A percentile compares a stretch with the other conserved stretches of the same genome.
Conservation (phyloP, 2,113 vertebrate genomes). For the Probosciger aterrimus region DNA sequence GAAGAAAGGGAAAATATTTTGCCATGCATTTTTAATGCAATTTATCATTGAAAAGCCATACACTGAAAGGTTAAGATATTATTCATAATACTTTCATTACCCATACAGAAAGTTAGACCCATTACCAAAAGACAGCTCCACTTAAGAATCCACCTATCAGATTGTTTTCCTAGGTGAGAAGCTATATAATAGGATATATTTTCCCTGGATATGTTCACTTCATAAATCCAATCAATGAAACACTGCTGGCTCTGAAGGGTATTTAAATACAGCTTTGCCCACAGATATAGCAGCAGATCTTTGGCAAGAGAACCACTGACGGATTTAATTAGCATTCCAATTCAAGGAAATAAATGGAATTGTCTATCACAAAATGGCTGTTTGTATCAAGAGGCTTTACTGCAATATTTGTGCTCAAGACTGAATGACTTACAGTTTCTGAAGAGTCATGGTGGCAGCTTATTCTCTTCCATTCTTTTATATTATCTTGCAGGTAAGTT, state of each 20-base stretch:
- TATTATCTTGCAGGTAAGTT: neutral
- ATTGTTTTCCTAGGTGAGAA: slow-evolving; percentile 21
- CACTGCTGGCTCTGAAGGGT: neutral
- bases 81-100: neutral
- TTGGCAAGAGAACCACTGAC: slow-evolving; percentile 18
- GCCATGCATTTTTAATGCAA: slow-evolving; percentile 30
- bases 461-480: neutral
- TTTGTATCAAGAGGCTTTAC: neutral
- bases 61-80: neutral
- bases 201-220: neutral
- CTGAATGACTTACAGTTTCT: neutral
- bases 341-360: slow-evolving; percentile 22
- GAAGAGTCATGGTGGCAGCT: neutral
- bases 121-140: slow-evolving; percentile 2
- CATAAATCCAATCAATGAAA: slow-evolving; percentile 12
- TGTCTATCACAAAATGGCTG: slow-evolving; percentile 25
- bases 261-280: slow-evolving; percentile 49
- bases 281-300: slow-evolving; percentile 34
- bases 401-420: slow-evolving; percentile 6
- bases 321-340: slow-evolving; percentile 52
- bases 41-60: slow-evolving; percentile 10
- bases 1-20: neutral
- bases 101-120: slow-evolving; percentile 16
- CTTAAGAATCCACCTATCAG: neutral
- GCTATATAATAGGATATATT: slow-evolving; percentile 19